Base-by-base conservation (phyloP, 2,888 invertebrate genomes). In the Fragum fragum region DNA sequence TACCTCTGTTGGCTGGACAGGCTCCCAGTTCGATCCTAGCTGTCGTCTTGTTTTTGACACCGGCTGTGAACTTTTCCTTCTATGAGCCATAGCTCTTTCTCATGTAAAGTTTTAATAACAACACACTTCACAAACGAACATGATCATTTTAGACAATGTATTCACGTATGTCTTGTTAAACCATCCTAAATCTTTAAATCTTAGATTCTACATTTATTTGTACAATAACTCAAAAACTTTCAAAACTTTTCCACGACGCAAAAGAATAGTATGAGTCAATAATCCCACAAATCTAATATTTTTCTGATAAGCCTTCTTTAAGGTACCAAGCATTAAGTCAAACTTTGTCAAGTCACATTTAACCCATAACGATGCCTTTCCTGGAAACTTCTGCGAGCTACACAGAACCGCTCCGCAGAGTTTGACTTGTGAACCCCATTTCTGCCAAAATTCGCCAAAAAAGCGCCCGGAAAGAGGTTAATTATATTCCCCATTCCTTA, bases 41-140 rank as follows among this genome's bases (percentile, higher is more conserved):
- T 81, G 79, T 47, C 85, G 71, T 21, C 82, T 71, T 18, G 86
- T 81, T 68, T 89, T 89, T 75, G 86, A 88, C 63, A 87, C 73
- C 11, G 91, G 91, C 42, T 88, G 88, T 0, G 90, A 83, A 87
- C 88, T 90, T 78, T 91, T 91, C 68, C 91, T 81, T 36, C 91
- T 73, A 66, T 90, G 88, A 9, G 90, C 87, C 91, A 91, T 91
- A 14, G 36, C 53, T 55, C 63, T 16, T n/a, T n/a, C n/a, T n/a
- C n/a, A n/a, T n/a, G n/a, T n/a, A n/a, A n/a, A n/a, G n/a, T n/a
- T n/a, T n/a, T n/a, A n/a, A n/a, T n/a, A n/a, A n/a, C n/a, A n/a
- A n/a, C n/a, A n/a, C n/a, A n/a, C n/a, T n/a, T n/a, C n/a, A n/a
- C n/a, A n/a, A n/a, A n/a, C n/a, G n/a, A n/a, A n/a, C n/a, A n/a